Conservation (phyloP, 1,140 invertebrate genomes). For the Diabrotica undecimpunctata region DNA sequence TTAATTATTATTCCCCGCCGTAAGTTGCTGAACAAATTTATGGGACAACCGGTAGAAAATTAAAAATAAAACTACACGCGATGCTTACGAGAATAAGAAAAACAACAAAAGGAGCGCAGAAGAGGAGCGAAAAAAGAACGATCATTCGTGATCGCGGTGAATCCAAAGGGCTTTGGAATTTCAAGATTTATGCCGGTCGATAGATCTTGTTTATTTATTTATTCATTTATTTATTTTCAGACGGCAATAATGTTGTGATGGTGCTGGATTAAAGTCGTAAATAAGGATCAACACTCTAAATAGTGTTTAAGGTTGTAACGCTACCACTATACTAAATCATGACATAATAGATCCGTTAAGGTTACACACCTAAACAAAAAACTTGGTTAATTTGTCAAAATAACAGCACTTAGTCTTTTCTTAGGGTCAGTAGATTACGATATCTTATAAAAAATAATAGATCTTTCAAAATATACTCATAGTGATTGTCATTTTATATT, state of each 20-base stretch:
- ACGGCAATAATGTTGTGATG: not conserved
- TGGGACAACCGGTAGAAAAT: slow-evolving; percentile 10
- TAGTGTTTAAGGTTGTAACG: no score
- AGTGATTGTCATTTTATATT: no score
- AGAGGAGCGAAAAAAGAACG: slow-evolving; percentile 4
- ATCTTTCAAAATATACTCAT: no score
- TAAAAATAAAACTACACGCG: slow-evolving; percentile 20
- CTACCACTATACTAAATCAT: no score
- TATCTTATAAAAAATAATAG: no score
- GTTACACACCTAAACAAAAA: no score
- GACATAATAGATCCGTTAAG: no score
- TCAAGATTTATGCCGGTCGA: not conserved
- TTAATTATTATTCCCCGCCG: slow-evolving; percentile 18
- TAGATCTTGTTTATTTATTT: not conserved
- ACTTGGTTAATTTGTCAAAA: no score
- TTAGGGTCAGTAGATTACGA: no score
- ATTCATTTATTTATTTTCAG: not conserved
- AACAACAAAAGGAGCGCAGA: not conserved
- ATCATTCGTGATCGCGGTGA: slow-evolving; percentile 4
- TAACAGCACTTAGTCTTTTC: no score
- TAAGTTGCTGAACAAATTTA: slow-evolving; percentile 11
- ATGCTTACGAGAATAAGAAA: not conserved
- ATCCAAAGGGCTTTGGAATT: not conserved
- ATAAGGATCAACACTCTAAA: not conserved
- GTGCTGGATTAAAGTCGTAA: not conserved